Evolutionary conservation across 2,797 vertebrate genomes (phyloP).

Genomic region (Mus caroli): DNA sequence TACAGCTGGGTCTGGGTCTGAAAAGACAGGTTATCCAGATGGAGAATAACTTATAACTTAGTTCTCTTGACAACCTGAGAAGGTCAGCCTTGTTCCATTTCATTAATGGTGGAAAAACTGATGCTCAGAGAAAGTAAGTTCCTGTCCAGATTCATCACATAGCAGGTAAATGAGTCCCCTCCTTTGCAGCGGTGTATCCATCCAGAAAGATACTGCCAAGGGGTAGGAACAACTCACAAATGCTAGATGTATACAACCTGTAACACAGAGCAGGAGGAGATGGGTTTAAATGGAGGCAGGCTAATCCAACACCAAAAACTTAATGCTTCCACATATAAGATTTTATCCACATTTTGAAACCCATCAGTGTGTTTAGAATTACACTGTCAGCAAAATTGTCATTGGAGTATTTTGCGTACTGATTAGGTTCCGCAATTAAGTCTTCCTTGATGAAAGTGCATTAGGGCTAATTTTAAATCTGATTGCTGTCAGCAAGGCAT

Average conservation of each 20-base stretch:
- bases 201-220: not conserved
- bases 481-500: constrained; percentile 69
- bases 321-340: not conserved
- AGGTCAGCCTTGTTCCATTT: not conserved
- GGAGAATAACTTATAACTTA: not conserved
- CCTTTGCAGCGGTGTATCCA: rapidly evolving
- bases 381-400: constrained; percentile 80
- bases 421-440: constrained; percentile 84
- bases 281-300: not conserved
- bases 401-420: constrained; percentile 76
- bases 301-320: not conserved
- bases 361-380: constrained; percentile 79
- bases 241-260: not conserved
- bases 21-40: not conserved
- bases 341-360: constrained; percentile 60
- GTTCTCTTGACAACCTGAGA: not conserved
- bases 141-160: not conserved
- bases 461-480: constrained; percentile 86
- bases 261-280: not conserved
- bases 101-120: not conserved
- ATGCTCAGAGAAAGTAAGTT: not conserved
- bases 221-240: not conserved
- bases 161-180: not conserved
- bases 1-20: not conserved
- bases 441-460: constrained; percentile 80